Evolutionary conservation across 2,113 vertebrate species (phyloP).

Genomic region (Cepphus grylle): DNA sequence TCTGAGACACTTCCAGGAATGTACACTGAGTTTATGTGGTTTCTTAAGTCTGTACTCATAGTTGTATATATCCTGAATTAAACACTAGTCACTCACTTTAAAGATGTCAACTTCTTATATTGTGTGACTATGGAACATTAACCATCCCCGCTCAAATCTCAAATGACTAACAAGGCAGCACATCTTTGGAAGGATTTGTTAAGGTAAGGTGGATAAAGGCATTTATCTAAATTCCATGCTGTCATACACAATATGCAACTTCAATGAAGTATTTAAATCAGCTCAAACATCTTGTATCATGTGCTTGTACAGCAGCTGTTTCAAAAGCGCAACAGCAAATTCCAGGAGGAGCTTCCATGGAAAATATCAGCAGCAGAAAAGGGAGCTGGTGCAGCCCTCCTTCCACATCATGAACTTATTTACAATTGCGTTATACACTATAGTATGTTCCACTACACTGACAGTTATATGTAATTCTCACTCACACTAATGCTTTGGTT

Average conservation of each 20-base stretch:
- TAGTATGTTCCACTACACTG: neutral
- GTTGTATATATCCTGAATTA: neutral
- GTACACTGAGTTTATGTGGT: neutral
- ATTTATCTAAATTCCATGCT: neutral
- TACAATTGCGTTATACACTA: neutral
- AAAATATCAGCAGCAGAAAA: neutral
- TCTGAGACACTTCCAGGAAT: neutral
- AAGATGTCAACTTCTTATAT: neutral
- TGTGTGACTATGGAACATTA: neutral
- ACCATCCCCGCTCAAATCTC: neutral
- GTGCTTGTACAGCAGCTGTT: neutral
- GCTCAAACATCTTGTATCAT: neutral
- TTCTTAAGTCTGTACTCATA: neutral
- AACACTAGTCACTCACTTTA: neutral
- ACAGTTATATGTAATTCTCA: neutral
- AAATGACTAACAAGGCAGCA: neutral
- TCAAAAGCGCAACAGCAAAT: neutral
- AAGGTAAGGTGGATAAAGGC: neutral
- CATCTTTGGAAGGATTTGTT: neutral
- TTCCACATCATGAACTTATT: neutral
- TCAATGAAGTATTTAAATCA: neutral
- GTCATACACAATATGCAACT: neutral
- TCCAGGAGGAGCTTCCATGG: neutral
- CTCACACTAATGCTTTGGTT: neutral
- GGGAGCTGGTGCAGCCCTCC: neutral